These are phyloP conservation scores for Drosophila multiciliata DNA, from an alignment of 2,888 invertebrate genomes.

Conservation along the genomic window DNA sequence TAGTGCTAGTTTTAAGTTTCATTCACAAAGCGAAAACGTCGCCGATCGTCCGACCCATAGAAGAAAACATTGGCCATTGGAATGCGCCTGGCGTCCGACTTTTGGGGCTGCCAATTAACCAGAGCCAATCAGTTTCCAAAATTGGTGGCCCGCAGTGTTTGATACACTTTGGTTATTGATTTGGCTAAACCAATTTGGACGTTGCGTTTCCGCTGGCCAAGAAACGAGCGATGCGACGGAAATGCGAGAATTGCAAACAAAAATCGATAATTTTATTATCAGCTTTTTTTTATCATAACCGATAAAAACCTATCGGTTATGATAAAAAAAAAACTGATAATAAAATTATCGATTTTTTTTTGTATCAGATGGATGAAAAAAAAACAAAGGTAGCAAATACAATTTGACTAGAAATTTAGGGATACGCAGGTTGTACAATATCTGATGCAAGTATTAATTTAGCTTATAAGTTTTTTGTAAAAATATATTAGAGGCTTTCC, in stretches of 20 bases:
- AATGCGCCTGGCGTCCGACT: slow-evolving; percentile 49
- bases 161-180: slow-evolving; percentile 71
- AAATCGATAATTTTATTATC: slow-evolving; percentile 25
- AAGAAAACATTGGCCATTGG: slow-evolving; percentile 18
- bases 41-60: slow-evolving; percentile 14
- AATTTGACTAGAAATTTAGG: too few species aligned
- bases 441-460: too few species aligned
- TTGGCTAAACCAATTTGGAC: slow-evolving; percentile 45
- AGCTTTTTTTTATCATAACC: slow-evolving; percentile 33
- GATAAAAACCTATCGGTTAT: too few species aligned
- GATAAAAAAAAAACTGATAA: too few species aligned
- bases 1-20: slow-evolving; percentile 39
- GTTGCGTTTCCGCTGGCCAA: slow-evolving; percentile 60
- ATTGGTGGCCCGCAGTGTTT: slow-evolving; percentile 58
- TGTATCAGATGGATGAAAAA: too few species aligned
- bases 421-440: too few species aligned
- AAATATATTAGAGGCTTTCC: too few species aligned
- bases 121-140: slow-evolving; percentile 46
- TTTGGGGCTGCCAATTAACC: slow-evolving; percentile 50
- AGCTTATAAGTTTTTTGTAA: too few species aligned
- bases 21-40: slow-evolving; percentile 53
- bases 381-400: too few species aligned
- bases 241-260: slow-evolving; percentile 53
- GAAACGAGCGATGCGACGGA: slow-evolving; percentile 50
- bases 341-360: too few species aligned